Percentiles rank a stretch among this genome's conserved stretches.
Conservation (phyloP, 1,140 invertebrate species). For the Heliconius eleuchia region DNA sequence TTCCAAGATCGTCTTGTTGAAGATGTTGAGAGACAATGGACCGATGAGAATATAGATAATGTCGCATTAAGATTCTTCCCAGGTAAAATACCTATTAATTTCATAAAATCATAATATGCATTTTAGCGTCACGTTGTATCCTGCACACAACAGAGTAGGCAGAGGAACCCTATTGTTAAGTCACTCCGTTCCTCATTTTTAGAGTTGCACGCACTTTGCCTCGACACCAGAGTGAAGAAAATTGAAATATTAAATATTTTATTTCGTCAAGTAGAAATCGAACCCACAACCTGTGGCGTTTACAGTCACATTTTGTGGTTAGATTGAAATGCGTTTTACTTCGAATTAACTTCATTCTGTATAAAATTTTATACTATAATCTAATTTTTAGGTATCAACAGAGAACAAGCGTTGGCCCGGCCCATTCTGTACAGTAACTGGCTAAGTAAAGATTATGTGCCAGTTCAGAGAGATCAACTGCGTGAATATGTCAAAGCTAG, state of each 20-base stretch:
- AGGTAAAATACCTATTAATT: slow-evolving; percentile 61
- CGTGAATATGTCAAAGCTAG: slow-evolving; percentile 98
- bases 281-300: too few relatives aligned
- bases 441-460: slow-evolving; percentile 99
- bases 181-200: too few relatives aligned
- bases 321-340: background rate
- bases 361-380: background rate
- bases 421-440: slow-evolving; percentile 99
- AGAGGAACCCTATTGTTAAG: too few relatives aligned
- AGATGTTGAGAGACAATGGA: slow-evolving; percentile 97
- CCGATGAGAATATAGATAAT: slow-evolving; percentile 98
- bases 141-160: too few relatives aligned
- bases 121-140: background rate
- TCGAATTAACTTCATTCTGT: background rate
- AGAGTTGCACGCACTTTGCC: too few relatives aligned
- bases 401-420: slow-evolving; percentile 91
- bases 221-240: too few relatives aligned
- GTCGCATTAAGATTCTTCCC: slow-evolving; percentile 98
- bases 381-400: slow-evolving; percentile 85
- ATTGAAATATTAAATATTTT: too few relatives aligned
- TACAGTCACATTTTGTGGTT: too few relatives aligned
- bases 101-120: background rate
- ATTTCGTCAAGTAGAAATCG: too few relatives aligned
- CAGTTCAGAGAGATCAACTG: slow-evolving; percentile 96
- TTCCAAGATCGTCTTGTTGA: slow-evolving; percentile 99